phyloP scores from a whole-genome alignment of 2,888 invertebrate genomes.

The Eupithecia abbreviata region DNA sequence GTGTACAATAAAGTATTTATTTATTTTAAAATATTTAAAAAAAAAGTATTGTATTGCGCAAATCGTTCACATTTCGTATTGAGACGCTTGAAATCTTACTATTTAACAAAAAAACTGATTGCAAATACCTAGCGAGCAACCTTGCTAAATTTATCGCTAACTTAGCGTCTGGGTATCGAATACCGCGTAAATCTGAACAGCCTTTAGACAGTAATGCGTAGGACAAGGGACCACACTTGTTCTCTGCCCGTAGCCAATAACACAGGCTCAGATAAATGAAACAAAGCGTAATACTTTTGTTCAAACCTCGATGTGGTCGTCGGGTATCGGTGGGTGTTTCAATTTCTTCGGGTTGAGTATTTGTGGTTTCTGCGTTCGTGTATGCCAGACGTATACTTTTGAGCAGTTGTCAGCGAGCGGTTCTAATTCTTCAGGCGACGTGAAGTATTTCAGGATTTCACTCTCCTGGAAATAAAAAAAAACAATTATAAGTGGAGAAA shows the following conservation, averaged over 20 bases:
- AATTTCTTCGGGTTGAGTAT: slow-evolving; percentile 87
- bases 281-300: not conserved
- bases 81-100: not conserved
- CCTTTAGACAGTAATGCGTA: not conserved
- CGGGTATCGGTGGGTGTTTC: slow-evolving; percentile 71
- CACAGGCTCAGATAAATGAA: not conserved
- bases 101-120: not conserved
- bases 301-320: slow-evolving; percentile 75
- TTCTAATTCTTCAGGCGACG: slow-evolving; percentile 90
- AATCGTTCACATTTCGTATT: too few relatives aligned
- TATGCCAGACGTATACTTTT: slow-evolving; percentile 99
- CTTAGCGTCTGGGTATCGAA: not conserved
- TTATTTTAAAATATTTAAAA: too few relatives aligned
- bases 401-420: slow-evolving; percentile 95
- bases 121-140: not conserved
- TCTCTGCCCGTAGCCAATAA: not conserved
- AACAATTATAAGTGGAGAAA: not conserved
- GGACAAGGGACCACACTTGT: not conserved
- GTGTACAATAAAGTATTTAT: too few relatives aligned
- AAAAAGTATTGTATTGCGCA: too few relatives aligned
- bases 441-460: slow-evolving; percentile 90
- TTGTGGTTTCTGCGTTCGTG: slow-evolving; percentile 94
- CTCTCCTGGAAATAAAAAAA: slow-evolving; percentile 84
- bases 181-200: not conserved
- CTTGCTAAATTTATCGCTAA: not conserved